Evolutionary conservation across 2,888 invertebrate species (phyloP).

Genomic region (Volucella inanis): DNA sequence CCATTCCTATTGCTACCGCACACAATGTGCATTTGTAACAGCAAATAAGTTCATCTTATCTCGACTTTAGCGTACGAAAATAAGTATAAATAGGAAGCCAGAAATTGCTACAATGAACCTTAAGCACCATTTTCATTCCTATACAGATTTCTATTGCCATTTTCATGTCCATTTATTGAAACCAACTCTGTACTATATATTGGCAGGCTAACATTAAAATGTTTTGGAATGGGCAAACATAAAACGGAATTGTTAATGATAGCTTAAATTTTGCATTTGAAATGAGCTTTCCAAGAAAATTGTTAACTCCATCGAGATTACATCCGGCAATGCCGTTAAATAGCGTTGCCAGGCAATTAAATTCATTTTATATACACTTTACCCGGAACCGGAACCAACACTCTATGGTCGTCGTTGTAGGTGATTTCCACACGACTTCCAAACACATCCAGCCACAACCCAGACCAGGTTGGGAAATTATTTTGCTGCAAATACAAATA

Average conservation of each 20-base stretch:
- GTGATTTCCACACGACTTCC: background rate
- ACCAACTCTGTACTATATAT: background rate
- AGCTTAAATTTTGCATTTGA: slow-evolving; percentile 64
- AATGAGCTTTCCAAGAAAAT: slow-evolving; percentile 55
- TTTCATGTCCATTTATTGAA: too few species aligned
- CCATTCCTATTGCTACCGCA: background rate
- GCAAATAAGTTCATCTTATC: slow-evolving; percentile 24
- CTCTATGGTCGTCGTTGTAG: too few species aligned
- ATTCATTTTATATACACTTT: slow-evolving; percentile 47
- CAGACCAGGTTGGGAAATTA: slow-evolving; percentile 6
- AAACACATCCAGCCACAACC: background rate
- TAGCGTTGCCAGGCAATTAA: slow-evolving; percentile 41
- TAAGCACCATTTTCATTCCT: slow-evolving; percentile 34
- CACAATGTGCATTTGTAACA: background rate
- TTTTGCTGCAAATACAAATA: background rate
- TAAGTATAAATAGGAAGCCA: slow-evolving; percentile 17
- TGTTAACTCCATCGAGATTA: slow-evolving; percentile 58
- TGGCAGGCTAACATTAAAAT: slow-evolving; percentile 21
- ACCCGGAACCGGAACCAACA: too few species aligned
- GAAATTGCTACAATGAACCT: slow-evolving; percentile 41
- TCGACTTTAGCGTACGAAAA: slow-evolving; percentile 12
- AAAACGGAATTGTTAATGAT: slow-evolving; percentile 59
- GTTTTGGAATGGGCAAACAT: slow-evolving; percentile 18
- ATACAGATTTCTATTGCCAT: background rate
- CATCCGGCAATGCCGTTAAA: slow-evolving; percentile 48